A percentile compares a stretch with the other conserved stretches of the same genome.
Conservation (phyloP, 2,797 vertebrate genomes). For the Eulemur mongoz region DNA sequence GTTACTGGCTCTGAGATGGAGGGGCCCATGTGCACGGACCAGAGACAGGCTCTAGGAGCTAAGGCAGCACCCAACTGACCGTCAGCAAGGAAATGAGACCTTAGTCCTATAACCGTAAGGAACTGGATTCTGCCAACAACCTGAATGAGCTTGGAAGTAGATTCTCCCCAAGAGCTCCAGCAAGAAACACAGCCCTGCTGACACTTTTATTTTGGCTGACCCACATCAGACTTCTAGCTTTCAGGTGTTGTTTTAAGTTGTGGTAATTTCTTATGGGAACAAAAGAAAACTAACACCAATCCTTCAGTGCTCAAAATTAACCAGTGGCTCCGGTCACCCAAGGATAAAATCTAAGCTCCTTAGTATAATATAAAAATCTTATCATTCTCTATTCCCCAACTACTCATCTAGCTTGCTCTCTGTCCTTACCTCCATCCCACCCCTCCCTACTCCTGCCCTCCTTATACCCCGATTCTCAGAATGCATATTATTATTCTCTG, state of each 20-base stretch:
- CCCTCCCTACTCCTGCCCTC: not conserved
- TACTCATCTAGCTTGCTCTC: not conserved
- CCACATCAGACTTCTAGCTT: not conserved
- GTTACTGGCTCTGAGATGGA: not conserved
- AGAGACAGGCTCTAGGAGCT: not conserved
- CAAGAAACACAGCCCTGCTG: not conserved
- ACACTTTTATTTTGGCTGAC: not conserved
- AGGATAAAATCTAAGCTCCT: not conserved
- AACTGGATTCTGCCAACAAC: not conserved
- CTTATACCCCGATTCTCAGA: not conserved
- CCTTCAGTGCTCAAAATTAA: not conserved
- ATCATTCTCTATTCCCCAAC: not conserved
- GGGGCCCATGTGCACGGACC: not conserved
- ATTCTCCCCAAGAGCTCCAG: not conserved
- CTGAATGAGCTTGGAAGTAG: not conserved
- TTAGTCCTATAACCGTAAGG: not conserved
- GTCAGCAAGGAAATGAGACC: not conserved
- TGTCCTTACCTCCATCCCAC: not conserved
- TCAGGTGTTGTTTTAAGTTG: not conserved
- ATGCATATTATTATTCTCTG: not conserved
- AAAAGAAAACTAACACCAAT: not conserved
- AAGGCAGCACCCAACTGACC: not conserved
- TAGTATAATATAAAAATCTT: not conserved
- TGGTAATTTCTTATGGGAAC: not conserved
- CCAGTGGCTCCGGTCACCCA: not conserved